Conservation (phyloP, 2,888 invertebrate genomes). For the Coenonympha glycerion region DNA sequence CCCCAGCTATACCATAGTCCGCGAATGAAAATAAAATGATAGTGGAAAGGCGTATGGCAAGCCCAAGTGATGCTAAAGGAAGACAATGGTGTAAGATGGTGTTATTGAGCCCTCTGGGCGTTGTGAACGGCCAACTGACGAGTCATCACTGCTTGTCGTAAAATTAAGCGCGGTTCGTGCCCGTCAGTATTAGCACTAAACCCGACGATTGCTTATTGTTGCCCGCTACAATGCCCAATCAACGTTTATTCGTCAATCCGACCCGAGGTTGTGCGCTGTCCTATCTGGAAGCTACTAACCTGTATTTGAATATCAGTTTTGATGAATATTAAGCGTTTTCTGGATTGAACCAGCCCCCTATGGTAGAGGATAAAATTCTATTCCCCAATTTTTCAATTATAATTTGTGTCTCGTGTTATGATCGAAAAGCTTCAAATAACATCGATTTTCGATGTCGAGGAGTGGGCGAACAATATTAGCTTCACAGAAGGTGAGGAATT, state of each 20-base stretch:
- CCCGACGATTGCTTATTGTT: constrained; percentile 65
- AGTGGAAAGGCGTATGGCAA: neutral
- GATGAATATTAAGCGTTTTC: neutral
- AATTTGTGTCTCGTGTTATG: too few relatives aligned
- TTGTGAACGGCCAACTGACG: constrained; percentile 30
- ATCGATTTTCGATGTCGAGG: neutral
- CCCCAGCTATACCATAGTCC: too few relatives aligned
- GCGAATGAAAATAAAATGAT: too few relatives aligned
- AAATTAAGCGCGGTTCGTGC: constrained; percentile 42
- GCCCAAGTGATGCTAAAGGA: neutral
- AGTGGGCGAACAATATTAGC: constrained; percentile 18
- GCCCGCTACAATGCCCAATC: constrained; percentile 61
- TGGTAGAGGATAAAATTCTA: too few relatives aligned
- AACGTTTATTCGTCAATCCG: constrained; percentile 41
- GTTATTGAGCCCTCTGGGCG: constrained; percentile 6
- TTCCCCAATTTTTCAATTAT: too few relatives aligned
- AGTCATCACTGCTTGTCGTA: constrained; percentile 37
- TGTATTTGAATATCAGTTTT: neutral
- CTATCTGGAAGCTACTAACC: constrained; percentile 11
- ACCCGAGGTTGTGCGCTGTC: constrained; percentile 41
- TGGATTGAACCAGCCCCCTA: too few relatives aligned
- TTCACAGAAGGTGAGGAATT: constrained; percentile 17
- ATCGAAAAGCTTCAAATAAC: too few relatives aligned
- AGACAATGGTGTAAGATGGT: constrained; percentile 1
- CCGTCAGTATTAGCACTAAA: constrained; percentile 45